phyloP scores from a whole-genome alignment of 2,888 invertebrate species.

The Yponomeuta sedellus region DNA sequence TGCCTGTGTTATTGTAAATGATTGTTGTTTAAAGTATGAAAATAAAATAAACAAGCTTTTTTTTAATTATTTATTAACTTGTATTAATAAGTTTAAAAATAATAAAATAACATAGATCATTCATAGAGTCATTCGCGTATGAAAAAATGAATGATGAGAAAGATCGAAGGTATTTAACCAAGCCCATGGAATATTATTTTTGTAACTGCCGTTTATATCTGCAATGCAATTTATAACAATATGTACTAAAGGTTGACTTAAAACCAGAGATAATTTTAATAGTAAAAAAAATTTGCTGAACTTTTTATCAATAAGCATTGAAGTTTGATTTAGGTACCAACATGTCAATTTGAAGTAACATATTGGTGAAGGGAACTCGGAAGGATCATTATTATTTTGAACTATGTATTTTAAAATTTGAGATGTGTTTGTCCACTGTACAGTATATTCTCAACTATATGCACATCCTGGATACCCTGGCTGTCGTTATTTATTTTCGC shows the following conservation, averaged over 20 bases:
- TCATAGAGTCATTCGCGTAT: too few species aligned
- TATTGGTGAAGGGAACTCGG: slow-evolving; percentile 34
- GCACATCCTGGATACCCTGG: slow-evolving; percentile 57
- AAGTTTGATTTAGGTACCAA: slow-evolving; percentile 2
- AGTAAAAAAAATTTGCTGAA: not conserved
- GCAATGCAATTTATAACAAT: slow-evolving; percentile 60
- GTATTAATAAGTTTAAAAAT: too few species aligned
- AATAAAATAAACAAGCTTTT: not conserved
- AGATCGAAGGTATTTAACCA: not conserved
- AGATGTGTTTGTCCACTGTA: slow-evolving; percentile 58
- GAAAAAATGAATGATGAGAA: too few species aligned
- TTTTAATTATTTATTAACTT: too few species aligned
- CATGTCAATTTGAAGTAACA: slow-evolving; percentile 50
- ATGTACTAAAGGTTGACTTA: slow-evolving; percentile 64
- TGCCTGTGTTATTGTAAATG: slow-evolving; percentile 6
- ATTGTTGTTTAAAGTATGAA: too few species aligned
- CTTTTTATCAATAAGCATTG: slow-evolving; percentile 1
- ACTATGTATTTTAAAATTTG: slow-evolving; percentile 24
- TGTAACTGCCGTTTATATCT: slow-evolving; percentile 60
- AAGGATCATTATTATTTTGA: slow-evolving; percentile 16
- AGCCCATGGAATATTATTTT: not conserved
- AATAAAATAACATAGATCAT: too few species aligned
- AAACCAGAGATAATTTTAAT: slow-evolving; percentile 21
- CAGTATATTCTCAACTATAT: slow-evolving; percentile 35
- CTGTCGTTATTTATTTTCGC: slow-evolving; percentile 53